Base-by-base conservation (phyloP, 2,797 vertebrate species). In the Nannoperca australis region DNA sequence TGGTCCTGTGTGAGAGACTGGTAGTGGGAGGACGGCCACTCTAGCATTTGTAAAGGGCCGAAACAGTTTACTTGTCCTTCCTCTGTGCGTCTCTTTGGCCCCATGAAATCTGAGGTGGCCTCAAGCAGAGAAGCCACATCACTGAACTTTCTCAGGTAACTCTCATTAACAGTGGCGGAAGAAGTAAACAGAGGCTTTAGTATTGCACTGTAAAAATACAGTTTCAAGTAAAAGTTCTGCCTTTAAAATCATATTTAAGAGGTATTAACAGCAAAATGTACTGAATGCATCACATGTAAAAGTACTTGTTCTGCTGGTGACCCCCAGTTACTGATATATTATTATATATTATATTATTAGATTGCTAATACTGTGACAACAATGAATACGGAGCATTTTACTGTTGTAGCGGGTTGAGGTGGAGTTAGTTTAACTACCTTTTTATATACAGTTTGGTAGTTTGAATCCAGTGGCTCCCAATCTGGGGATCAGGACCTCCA, bases 11-110 rank as follows among this genome's bases (percentile, higher is more conserved):
- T 80, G 77, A 88, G 76, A 65, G 76, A 76, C 79, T 79, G 85
- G 79, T 80, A 78, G 85, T 60, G 81, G 89, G 89, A 91, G 89
- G 87, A 91, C 54, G 78, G 83, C 84, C 91, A 91, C 93, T 93
- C 90, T 78, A 84, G 55, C 27, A 10, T 73, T 85, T 90, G 73
- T 82, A 91, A 89, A 91, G 87, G 76, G 60, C 70, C 2, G 53
- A 76, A 74, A 51, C 62, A 24, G 81, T 77, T 84, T 45, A 47
- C 67, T 86, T 80, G 76, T 82, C 51, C 85, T 55, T 83, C 70
- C 77, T 85, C 79, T 87, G 61, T 85, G 58, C 12, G 4, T 83
- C 70, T 88, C 85, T 81, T 69, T 89, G 73, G 84, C 77, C 83
- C 76, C 5, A 17, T 89, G 76, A 85, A 87, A 84, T 85, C 79